These are phyloP conservation scores for Brienomyrus longianalis DNA, from an alignment of 2,113 vertebrate genomes.

Conservation along the genomic window DNA sequence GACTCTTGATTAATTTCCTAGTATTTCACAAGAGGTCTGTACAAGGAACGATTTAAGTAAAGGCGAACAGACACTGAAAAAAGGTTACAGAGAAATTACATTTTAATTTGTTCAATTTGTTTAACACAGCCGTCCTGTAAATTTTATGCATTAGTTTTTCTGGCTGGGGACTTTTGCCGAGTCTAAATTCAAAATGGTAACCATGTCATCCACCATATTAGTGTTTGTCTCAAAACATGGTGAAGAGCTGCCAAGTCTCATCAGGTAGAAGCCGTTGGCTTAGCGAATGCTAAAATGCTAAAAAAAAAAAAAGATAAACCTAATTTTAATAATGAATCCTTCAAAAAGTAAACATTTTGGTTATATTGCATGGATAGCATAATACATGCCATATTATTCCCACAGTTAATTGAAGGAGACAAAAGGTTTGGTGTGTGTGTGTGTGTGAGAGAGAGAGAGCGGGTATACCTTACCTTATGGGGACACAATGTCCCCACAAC, in stretches of 20 bases:
- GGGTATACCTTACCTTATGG: no score
- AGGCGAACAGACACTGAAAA: neutral
- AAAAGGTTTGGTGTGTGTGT: neutral
- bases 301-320: neutral
- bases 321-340: neutral
- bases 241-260: neutral
- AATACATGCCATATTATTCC: neutral
- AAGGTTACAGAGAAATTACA: neutral
- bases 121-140: neutral
- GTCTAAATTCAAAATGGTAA: neutral
- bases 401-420: neutral
- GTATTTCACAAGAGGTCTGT: neutral
- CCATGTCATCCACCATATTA: neutral
- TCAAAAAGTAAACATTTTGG: neutral
- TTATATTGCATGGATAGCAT: neutral
- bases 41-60: neutral
- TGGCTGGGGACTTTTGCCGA: neutral
- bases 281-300: neutral
- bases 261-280: neutral
- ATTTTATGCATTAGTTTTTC: neutral
- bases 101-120: neutral
- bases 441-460: neutral
- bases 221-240: neutral
- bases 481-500: no score
- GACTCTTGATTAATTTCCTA: neutral